phyloP scores from a whole-genome alignment of 2,888 invertebrate genomes.

The Diarsia brunnea region DNA sequence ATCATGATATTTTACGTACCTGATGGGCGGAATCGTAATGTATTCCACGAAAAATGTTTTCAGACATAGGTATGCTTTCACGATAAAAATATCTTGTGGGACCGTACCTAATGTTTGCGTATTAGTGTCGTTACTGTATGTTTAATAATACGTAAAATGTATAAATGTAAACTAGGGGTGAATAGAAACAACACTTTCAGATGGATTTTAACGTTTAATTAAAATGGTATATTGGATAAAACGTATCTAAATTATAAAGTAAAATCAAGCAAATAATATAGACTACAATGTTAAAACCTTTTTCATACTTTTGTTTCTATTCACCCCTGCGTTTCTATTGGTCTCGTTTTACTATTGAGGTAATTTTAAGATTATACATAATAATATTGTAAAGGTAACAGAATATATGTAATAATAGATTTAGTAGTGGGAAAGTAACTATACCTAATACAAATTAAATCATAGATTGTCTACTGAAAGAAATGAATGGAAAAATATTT shows the following conservation, averaged over 20 bases:
- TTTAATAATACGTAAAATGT: not conserved
- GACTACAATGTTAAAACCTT: no score
- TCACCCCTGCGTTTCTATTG: no score
- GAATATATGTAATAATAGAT: not conserved
- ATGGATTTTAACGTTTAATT: no score
- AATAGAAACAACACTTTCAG: no score
- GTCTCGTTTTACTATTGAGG: no score
- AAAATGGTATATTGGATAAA: no score
- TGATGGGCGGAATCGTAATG: slow-evolving; percentile 13
- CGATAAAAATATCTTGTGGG: not conserved
- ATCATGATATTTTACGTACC: slow-evolving; percentile 29
- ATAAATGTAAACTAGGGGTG: no score
- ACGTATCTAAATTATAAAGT: no score
- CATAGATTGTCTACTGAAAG: not conserved
- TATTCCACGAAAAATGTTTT: slow-evolving; percentile 16
- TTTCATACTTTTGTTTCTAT: no score
- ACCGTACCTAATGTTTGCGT: not conserved
- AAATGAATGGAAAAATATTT: no score
- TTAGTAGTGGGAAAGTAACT: not conserved
- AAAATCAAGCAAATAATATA: no score
- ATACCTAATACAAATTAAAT: not conserved
- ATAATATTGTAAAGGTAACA: not conserved
- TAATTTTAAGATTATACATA: no score
- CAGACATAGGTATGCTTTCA: not conserved
- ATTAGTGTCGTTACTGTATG: not conserved